Conservation (phyloP, 1,140 invertebrate genomes). For the Akabosia matsudoensis region DNA sequence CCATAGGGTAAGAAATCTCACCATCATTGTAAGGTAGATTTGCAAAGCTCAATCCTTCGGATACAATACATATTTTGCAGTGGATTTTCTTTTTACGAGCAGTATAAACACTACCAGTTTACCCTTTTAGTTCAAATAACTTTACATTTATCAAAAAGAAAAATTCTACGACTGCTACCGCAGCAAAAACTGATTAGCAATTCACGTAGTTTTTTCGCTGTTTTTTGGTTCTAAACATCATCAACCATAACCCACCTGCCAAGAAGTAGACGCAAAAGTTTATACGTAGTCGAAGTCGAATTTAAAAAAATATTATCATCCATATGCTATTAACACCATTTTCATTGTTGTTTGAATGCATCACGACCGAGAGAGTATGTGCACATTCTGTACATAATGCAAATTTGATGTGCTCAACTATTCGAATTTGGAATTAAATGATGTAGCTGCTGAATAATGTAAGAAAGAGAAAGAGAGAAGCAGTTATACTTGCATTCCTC, state of each 20-base stretch:
- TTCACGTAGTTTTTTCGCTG: neutral
- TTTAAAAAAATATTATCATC: slow-evolving; percentile 15
- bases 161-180: neutral
- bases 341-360: slow-evolving; percentile 10
- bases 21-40: too few relatives aligned
- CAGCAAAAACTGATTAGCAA: neutral
- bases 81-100: too few relatives aligned
- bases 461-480: neutral
- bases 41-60: too few relatives aligned
- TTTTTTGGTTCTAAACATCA: neutral
- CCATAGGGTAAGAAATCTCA: too few relatives aligned
- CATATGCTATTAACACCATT: slow-evolving; percentile 16
- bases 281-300: neutral
- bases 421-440: slow-evolving; percentile 7
- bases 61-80: too few relatives aligned
- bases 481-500: slow-evolving; percentile 20
- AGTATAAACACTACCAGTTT: too few relatives aligned
- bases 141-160: too few relatives aligned
- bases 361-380: neutral
- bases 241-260: neutral
- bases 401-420: neutral
- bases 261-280: neutral
- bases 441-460: slow-evolving; percentile 4
- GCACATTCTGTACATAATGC: neutral
- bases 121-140: too few relatives aligned